A percentile compares a stretch with the other conserved stretches of the same genome.
Conservation (phyloP, 2,797 vertebrate species). For the Bovichtus variegatus region DNA sequence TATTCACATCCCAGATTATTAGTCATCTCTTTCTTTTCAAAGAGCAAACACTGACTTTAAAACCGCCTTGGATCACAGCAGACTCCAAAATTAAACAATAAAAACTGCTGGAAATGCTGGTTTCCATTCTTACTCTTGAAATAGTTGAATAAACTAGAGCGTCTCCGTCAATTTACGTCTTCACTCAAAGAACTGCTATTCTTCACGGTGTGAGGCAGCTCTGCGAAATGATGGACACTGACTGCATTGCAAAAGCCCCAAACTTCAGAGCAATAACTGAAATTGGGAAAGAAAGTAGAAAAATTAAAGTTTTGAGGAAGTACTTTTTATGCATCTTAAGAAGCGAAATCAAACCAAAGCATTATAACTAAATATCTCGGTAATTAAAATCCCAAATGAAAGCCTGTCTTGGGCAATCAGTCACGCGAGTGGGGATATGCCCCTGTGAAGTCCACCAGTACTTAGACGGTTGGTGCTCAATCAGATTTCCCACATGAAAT, state of each 20-base stretch:
- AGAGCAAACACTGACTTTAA: constrained; percentile 1
- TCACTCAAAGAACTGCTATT: background rate
- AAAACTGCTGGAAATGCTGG: background rate
- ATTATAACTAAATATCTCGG: constrained; percentile 29
- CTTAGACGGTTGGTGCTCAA: constrained; percentile 33
- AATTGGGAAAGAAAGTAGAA: background rate
- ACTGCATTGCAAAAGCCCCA: background rate
- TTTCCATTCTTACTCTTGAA: background rate
- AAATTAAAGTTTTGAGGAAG: background rate
- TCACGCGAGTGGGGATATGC: constrained; percentile 6
- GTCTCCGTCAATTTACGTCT: constrained; percentile 5
- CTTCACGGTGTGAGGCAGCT: constrained; percentile 4
- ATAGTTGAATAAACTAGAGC: constrained; percentile 4
- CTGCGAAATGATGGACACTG: constrained; percentile 11
- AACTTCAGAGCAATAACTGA: constrained; percentile 18
- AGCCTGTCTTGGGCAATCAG: constrained; percentile 33
- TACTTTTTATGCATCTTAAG: background rate
- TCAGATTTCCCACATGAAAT: constrained; percentile 57
- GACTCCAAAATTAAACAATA: background rate
- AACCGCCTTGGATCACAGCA: background rate
- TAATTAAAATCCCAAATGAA: constrained; percentile 37
- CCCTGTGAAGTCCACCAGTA: constrained; percentile 34
- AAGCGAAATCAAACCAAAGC: constrained; percentile 15
- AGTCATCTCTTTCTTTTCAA: background rate
- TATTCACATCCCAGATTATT: background rate